phyloP scores from a whole-genome alignment of 2,888 invertebrate species.

The Tetragonisca angustula region DNA sequence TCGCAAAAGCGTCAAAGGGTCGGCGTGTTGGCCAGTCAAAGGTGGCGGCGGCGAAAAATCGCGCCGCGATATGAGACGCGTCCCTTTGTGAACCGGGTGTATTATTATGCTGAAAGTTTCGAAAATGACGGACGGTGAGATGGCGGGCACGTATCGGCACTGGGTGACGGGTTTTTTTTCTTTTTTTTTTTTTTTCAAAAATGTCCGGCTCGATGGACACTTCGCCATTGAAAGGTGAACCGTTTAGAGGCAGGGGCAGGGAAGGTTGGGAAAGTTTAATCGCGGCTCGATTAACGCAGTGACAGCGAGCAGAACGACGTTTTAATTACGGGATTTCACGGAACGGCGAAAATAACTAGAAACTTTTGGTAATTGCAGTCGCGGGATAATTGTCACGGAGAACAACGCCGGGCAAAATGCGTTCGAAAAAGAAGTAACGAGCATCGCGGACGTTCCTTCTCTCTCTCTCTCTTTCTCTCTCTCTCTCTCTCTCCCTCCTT shows the following conservation, averaged over 20 bases:
- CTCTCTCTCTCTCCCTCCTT: too few relatives aligned
- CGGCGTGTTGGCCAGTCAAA: conserved; percentile 23
- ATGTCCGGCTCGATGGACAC: too few relatives aligned
- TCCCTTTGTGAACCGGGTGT: conserved; percentile 43
- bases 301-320: not conserved
- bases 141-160: not conserved
- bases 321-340: conserved; percentile 13
- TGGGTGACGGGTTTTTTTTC: not conserved
- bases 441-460: too few relatives aligned
- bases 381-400: not conserved
- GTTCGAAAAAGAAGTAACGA: not conserved
- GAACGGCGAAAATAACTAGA: not conserved
- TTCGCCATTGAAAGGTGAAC: not conserved
- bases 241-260: not conserved
- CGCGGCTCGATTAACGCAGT: conserved; percentile 14
- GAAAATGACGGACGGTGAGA: not conserved
- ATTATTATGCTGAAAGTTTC: conserved; percentile 39
- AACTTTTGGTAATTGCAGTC: not conserved
- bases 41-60: conserved; percentile 51
- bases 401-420: not conserved
- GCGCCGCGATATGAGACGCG: conserved; percentile 36
- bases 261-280: conserved; percentile 16
- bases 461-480: too few relatives aligned
- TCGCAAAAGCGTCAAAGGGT: conserved; percentile 55
- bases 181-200: conserved; percentile 12